Evolutionary conservation across 2,888 invertebrate genomes (phyloP), one percentile per base, ranked within the genome.

Genomic region (Synergus umbraculus): DNA sequence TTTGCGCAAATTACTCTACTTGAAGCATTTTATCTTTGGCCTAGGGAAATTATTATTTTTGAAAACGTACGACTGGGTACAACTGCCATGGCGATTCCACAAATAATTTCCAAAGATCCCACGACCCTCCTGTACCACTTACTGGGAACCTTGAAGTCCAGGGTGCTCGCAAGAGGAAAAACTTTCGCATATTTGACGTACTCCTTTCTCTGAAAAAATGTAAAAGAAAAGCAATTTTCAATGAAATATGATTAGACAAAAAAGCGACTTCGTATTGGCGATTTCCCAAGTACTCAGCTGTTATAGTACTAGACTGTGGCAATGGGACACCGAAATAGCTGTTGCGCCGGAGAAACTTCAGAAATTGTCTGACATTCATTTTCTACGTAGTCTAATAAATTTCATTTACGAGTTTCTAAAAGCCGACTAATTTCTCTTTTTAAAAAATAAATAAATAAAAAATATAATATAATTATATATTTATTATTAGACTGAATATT

Each of bases 141-240:
- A 79, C 97, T 97, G 76, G 97, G 97, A 85, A 98, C 94, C 93
- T 97, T 97, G 89, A 97, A 95, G 89, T 97, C 97, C 84, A 98
- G 93, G 81, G 95, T 94, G 85, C 96, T 96, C 76, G 96, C 94
- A 76, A 98, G 92, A 66, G 98, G 98, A 92, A 98, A 98, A 80
- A 97, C 97, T 94, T 98, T 98, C n/a, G 98, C 96, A 92, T 98
- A 98, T 93, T 97, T 96, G n/a, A 98, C 97, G 91, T 97, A 98
- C 92, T 98, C 97, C 93, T 97, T 97, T 90, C 98, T 94, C 97
- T 98, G 94, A 84, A 95, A 95, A 64, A 83, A 44, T 63, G 44
- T 49, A 80, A 58, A n/a, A 37, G 79, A 67, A 44, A 69, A 22
- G 10, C 10, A 63, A 22, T 69, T 18, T 66, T 22, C 49, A 78